Evolutionary conservation across 2,797 vertebrate genomes (phyloP).

Genomic region (Spondyliosoma cantharus): DNA sequence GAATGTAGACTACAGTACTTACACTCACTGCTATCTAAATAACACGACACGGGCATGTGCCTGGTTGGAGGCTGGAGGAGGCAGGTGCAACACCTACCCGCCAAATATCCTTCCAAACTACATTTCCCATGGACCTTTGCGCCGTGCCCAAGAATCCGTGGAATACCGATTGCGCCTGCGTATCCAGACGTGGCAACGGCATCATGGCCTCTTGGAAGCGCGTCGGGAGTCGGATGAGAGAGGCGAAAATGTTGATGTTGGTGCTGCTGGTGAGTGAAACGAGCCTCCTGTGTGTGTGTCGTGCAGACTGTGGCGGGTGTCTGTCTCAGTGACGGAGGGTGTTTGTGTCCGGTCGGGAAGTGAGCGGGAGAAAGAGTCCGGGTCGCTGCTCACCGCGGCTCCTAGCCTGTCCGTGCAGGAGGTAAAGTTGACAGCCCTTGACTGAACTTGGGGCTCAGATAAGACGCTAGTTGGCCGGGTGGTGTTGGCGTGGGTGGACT

Average conservation of each 20-base stretch:
- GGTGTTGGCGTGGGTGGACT: neutral
- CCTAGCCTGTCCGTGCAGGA: slow-evolving; percentile 57
- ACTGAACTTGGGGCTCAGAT: slow-evolving; percentile 72
- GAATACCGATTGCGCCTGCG: slow-evolving; percentile 82
- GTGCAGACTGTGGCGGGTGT: accelerated
- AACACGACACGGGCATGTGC: accelerated
- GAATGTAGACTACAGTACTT: neutral
- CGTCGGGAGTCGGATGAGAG: slow-evolving; percentile 80
- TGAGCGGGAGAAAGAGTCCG: too few relatives aligned
- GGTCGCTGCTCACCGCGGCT: slow-evolving; percentile 24
- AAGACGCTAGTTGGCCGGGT: neutral
- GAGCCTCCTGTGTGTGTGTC: neutral
- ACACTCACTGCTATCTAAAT: neutral
- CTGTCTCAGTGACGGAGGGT: neutral
- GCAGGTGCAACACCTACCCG: slow-evolving; percentile 15
- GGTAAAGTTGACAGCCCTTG: slow-evolving; percentile 81
- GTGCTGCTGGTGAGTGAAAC: slow-evolving; percentile 82
- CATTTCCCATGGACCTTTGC: slow-evolving; percentile 76
- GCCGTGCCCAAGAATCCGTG: slow-evolving; percentile 47
- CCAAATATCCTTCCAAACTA: slow-evolving; percentile 43
- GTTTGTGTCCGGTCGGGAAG: neutral
- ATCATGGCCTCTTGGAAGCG: slow-evolving; percentile 87
- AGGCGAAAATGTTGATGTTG: slow-evolving; percentile 79
- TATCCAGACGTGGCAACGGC: slow-evolving; percentile 88
- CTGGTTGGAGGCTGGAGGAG: too few relatives aligned